Evolutionary conservation across 30 jellyfish, hydroid and myxozoan genomes (phyloP), one percentile per base, ranked within the genome.

Genomic region (Turritopsis rubra): DNA sequence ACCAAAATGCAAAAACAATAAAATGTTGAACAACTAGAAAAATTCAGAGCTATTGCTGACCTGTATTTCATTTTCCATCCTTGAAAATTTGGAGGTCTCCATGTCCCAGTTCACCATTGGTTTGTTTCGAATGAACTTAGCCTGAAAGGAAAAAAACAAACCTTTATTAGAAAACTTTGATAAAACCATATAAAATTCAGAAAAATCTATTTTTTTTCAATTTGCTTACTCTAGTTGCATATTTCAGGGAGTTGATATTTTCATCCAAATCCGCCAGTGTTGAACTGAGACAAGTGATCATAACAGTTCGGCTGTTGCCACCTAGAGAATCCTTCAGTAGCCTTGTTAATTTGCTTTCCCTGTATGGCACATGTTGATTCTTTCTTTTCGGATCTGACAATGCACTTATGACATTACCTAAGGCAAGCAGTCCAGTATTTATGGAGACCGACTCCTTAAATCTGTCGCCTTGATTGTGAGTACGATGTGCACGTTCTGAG

Each of bases 381-480:
- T 88, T 85, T 52, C 94, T 71, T 70, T 87, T 94, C 28, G 89
- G 27, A 72, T 94, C 99, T 18, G 99, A 78, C 71, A 94, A 81
- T 54, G 96, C 96, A 65, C 97, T 89, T 18, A 94, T 89, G 75
- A 94, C 99, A 79, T 94, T 94, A 28, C 99, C 99, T 22, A 94
- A 84, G 1, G 99, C 97, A 9, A 94, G 93, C 4, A 94, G 89
- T 18, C 99, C 99, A 23, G 87, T 81, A 86, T 94, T 94, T 4
- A 94, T 94, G 19, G 95, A 94, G 70, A 94, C 89, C 1, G 99
- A 94, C 75, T 94, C 99, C 21, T 93, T 75, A 83, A 94, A 94
- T 66, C 99, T 25, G 79, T 89, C 97, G 23, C 99, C 99, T 82
- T 88, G 97, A 81, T 89, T 94, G 78, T 95, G 95, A 74, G 99